Evolutionary conservation across 2,888 invertebrate species (phyloP).

Genomic region (Orchestes rusci): DNA sequence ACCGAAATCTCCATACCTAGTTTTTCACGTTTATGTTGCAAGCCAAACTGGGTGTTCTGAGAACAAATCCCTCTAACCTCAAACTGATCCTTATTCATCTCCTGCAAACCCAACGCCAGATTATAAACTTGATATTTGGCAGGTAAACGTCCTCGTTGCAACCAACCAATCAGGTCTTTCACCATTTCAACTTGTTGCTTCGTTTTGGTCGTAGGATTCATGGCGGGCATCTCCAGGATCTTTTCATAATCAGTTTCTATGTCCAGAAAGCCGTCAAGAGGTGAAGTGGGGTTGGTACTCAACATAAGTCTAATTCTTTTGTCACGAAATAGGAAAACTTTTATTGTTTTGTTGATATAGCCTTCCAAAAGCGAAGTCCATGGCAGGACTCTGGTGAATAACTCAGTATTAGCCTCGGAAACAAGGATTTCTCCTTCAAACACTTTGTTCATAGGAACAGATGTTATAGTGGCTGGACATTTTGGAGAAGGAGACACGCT

Average conservation of each 20-base stretch:
- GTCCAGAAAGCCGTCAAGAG: slow-evolving; percentile 29
- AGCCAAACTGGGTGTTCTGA: slow-evolving; percentile 25
- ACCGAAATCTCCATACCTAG: too few relatives aligned
- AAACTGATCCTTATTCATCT: slow-evolving; percentile 31
- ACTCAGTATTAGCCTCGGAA: too few relatives aligned
- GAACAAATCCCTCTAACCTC: slow-evolving; percentile 39
- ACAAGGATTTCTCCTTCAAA: too few relatives aligned
- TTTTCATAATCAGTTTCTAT: slow-evolving; percentile 22
- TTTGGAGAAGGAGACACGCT: too few relatives aligned
- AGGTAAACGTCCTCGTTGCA: slow-evolving; percentile 33
- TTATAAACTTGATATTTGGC: slow-evolving; percentile 27
- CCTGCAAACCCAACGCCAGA: slow-evolving; percentile 36
- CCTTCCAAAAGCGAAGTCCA: slow-evolving; percentile 32
- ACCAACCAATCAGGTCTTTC: slow-evolving; percentile 37
- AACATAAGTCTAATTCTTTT: slow-evolving; percentile 28
- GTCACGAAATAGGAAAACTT: slow-evolving; percentile 32
- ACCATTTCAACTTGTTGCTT: slow-evolving; percentile 17
- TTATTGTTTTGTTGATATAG: slow-evolving; percentile 28
- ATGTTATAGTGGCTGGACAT: too few relatives aligned
- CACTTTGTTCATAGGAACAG: too few relatives aligned
- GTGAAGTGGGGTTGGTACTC: slow-evolving; percentile 20
- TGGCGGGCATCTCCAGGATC: slow-evolving; percentile 19
- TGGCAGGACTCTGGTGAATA: slow-evolving; percentile 33
- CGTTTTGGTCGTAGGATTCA: slow-evolving; percentile 4
- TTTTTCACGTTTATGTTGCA: slow-evolving; percentile 1